Evolutionary conservation across 2,797 vertebrate species (phyloP).

Genomic region (Craterocephalus amniculus): DNA sequence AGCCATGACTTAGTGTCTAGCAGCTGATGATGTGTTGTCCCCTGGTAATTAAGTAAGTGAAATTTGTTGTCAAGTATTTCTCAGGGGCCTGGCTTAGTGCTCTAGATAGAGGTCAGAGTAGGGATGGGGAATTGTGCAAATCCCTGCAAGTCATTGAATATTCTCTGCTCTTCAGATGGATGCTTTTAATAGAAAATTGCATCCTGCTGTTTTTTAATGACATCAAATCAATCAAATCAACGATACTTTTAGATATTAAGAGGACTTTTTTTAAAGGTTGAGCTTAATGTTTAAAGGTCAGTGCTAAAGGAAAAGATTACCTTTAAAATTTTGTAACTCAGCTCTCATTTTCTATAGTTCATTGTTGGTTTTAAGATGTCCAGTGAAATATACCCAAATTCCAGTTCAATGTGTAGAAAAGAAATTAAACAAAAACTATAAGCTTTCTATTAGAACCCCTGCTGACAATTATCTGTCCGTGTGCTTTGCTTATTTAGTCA

Average conservation of each 20-base stretch:
- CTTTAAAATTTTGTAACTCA: neutral
- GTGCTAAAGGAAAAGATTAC: neutral
- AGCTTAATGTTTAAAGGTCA: constrained; percentile 23
- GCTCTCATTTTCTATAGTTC: neutral
- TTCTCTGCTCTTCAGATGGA: constrained; percentile 44
- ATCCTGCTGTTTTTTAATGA: constrained; percentile 35
- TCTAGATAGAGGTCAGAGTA: constrained; percentile 63
- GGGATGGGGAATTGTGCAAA: constrained; percentile 60
- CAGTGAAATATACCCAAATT: neutral
- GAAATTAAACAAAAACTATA: constrained; percentile 27
- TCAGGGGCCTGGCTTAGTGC: constrained; percentile 56
- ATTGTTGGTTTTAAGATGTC: no score
- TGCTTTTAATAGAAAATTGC: constrained; percentile 27
- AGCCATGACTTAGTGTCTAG: constrained; percentile 51
- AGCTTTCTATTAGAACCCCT: constrained; percentile 20
- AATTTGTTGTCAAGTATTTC: constrained; percentile 62
- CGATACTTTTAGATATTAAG: constrained; percentile 17
- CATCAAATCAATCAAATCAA: constrained; percentile 16
- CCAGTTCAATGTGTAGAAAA: neutral
- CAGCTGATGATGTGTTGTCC: constrained; percentile 49
- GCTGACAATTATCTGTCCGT: constrained; percentile 18
- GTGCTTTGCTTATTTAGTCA: constrained; percentile 36
- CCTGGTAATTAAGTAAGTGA: constrained; percentile 51
- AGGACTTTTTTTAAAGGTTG: constrained; percentile 13
- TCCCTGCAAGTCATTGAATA: constrained; percentile 58